phyloP scores from a whole-genome alignment of 1,140 invertebrate genomes.

The Stegodyphus mimosarum region DNA sequence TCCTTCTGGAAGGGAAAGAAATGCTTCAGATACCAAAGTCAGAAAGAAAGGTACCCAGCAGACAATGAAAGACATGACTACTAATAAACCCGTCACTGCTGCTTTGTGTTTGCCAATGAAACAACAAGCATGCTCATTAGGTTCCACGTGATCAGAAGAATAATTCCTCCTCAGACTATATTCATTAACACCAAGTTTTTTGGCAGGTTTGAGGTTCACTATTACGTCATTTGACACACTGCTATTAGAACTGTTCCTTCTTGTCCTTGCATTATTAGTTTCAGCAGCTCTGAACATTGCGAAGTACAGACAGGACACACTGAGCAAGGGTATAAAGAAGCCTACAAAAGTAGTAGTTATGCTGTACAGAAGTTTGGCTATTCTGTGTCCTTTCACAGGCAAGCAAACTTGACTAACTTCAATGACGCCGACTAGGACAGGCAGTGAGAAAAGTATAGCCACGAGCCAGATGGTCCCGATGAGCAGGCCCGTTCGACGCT shows the following conservation, averaged over 20 bases:
- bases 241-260: constrained; percentile 39
- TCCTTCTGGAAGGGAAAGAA: background rate
- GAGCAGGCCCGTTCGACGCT: constrained; percentile 18
- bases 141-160: constrained; percentile 21
- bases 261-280: constrained; percentile 29
- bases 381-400: background rate
- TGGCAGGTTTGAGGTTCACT: constrained; percentile 29
- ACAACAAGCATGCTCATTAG: background rate
- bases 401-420: background rate
- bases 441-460: background rate
- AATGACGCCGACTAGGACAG: background rate
- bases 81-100: constrained; percentile 46
- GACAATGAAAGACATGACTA: constrained; percentile 51
- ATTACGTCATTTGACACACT: constrained; percentile 29
- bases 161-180: constrained; percentile 49
- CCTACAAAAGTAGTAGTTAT: constrained; percentile 1
- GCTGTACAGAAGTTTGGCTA: constrained; percentile 11
- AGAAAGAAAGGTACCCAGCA: constrained; percentile 56
- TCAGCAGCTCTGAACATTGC: constrained; percentile 50
- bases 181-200: constrained; percentile 10
- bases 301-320: constrained; percentile 28
- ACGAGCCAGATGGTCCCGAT: constrained; percentile 20
- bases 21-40: constrained; percentile 14
- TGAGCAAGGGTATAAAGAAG: constrained; percentile 29
- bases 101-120: constrained; percentile 53